Conservation (phyloP, 2,888 invertebrate species). For the Drosophila conformis region DNA sequence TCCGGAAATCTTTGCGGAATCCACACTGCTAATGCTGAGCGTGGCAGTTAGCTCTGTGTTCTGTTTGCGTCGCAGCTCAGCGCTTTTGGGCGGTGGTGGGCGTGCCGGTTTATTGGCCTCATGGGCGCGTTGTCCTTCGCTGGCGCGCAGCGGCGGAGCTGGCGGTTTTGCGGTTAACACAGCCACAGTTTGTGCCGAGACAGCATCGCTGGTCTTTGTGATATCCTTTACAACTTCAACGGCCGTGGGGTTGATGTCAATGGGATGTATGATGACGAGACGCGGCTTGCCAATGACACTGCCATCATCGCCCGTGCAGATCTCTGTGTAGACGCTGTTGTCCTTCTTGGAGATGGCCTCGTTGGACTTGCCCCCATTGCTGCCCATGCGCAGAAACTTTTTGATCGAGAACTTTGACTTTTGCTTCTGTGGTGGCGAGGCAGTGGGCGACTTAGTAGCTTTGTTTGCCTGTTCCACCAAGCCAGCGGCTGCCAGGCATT, state of each 20-base stretch:
- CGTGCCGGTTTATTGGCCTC: conserved; percentile 88
- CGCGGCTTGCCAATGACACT: conserved; percentile 87
- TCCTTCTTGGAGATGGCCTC: conserved; percentile 85
- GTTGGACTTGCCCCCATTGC: conserved; percentile 88
- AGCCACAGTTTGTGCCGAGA: conserved; percentile 82
- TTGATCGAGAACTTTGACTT: conserved; percentile 93
- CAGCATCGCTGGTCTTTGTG: conserved; percentile 84
- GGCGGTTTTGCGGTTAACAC: conserved; percentile 88
- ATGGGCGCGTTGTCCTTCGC: conserved; percentile 83
- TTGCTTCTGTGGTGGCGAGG: conserved; percentile 85
- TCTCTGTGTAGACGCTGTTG: conserved; percentile 85
- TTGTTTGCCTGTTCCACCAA: conserved; percentile 57
- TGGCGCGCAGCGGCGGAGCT: conserved; percentile 90
- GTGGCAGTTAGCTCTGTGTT: conserved; percentile 82
- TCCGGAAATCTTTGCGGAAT: conserved; percentile 58
- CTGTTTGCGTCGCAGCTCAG: conserved; percentile 88
- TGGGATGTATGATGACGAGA: conserved; percentile 94
- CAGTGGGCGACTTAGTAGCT: conserved; percentile 34
- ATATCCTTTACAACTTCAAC: conserved; percentile 91
- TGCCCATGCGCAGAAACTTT: conserved; percentile 92
- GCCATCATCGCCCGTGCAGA: conserved; percentile 83
- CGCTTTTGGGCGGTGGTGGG: conserved; percentile 91
- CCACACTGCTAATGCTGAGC: conserved; percentile 65
- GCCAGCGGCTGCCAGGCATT: conserved; percentile 86
- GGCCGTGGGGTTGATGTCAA: conserved; percentile 92